phyloP scores from a whole-genome alignment of 2,888 invertebrate genomes.

The Rhagonycha fulva region DNA sequence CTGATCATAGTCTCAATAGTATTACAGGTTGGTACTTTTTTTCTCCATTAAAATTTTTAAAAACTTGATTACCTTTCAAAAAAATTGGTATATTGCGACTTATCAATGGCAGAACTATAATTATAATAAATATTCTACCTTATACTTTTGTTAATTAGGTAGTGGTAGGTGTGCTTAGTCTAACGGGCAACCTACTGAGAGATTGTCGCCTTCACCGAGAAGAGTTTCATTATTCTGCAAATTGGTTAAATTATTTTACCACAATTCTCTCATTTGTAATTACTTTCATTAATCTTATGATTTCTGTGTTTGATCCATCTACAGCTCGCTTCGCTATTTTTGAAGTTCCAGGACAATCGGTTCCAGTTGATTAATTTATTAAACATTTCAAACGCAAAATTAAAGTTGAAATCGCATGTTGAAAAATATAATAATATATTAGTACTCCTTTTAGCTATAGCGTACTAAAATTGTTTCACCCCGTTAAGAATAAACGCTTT shows the following conservation, averaged over 20 bases:
- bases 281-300: constrained; percentile 75
- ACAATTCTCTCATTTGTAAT: constrained; percentile 73
- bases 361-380: not conserved
- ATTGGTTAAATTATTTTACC: constrained; percentile 71
- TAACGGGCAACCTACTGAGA: constrained; percentile 73
- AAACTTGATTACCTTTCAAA: not conserved
- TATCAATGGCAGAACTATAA: not conserved
- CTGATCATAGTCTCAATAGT: constrained; percentile 82
- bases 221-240: constrained; percentile 70
- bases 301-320: constrained; percentile 79
- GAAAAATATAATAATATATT: not conserved
- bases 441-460: too few species aligned
- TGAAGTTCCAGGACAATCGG: constrained; percentile 30
- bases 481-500: too few species aligned
- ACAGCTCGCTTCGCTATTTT: constrained; percentile 58
- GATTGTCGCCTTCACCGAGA: constrained; percentile 77
- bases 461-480: too few species aligned
- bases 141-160: constrained; percentile 59
- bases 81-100: not conserved
- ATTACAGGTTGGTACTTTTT: constrained; percentile 73
- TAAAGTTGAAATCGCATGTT: constrained; percentile 1
- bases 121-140: not conserved
- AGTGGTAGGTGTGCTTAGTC: constrained; percentile 72
- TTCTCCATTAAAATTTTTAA: not conserved
- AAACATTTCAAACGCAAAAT: not conserved